Evolutionary conservation across 2,888 invertebrate genomes (phyloP), one percentile per base, ranked within the genome.

Genomic region (Eupithecia insigniata): DNA sequence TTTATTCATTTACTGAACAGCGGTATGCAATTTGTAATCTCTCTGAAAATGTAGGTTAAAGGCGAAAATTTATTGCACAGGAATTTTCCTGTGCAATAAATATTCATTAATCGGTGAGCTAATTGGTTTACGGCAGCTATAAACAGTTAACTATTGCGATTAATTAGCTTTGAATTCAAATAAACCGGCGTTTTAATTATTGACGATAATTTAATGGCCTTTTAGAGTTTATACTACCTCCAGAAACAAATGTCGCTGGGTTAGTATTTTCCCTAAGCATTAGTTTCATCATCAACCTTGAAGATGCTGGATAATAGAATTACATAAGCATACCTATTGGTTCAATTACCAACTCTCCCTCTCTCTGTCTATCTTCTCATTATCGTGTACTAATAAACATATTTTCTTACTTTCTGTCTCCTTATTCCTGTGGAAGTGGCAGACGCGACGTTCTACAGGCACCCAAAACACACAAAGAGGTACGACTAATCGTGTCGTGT

Each of bases 111-210:
- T 46, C 68, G 32, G 32, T 46, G 61, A 62, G 46, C 39, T 60
- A 62, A 69, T 69, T 69, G 28, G n/a, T 67, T 67, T 43, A 62
- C 32, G 43, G 46, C 30, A n/a, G 61, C 32, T 32, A 32, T 62
- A 61, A 69, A 69, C 46, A 61, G 61, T 43, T 46, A 55, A 4
- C 55, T 26, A 69, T 69, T 46, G 46, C 61, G 46, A 39, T 14
- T 61, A 68, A 61, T 68, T 28, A 46, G 61, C n/a, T 39, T 60
- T 60, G 26, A 60, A 61, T 46, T 32, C 46, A 46, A 32, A 62
- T 46, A 0, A 46, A 60, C 61, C 14, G 14, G 22, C 7, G 34
- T n/a, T 62, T 28, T 30, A 30, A 60, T 34, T 34, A 32, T 62
- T 14, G 26, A 26, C 10, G 61, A 30, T 61, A 32, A 8, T 7